Base-by-base conservation (phyloP, 2,797 vertebrate genomes). In the Helicolenus hilgendorfi region DNA sequence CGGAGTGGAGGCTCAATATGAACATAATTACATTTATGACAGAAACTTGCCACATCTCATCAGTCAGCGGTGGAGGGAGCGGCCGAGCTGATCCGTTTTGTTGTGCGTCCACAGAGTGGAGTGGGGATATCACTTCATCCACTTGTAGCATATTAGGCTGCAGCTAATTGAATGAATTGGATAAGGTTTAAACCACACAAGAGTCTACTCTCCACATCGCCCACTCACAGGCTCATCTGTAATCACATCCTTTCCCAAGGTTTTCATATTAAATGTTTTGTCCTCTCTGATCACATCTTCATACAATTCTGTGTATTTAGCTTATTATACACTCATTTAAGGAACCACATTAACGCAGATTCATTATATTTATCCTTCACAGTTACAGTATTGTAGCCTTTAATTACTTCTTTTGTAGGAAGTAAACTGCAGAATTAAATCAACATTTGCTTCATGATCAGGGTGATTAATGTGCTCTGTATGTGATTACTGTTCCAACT, bases 11-110 rank as follows among this genome's bases (percentile, higher is more conserved):
- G 64, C 84, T 90, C 84, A 81, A 72, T 95, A 87, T 90, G 69
- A 91, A 81, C 89, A 89, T 96, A 96, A 97, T 96, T 87, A 70
- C 73, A 94, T 97, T 95, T 93, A 86, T 93, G 90, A 91, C 79
- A 77, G 87, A 93, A 92, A 92, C 81, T 84, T 68, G 70, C 70
- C 94, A 86, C 89, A 72, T 91, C 93, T 91, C 87, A 94, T 95
- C 92, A 90, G 84, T 86, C 84, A 83, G 87, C 7, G 20, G 65
- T 45, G 68, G 85, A 79, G 84, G 77, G 33, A 31, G 38, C 86
- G 86, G 80, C 70, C 13, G 55, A 15, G 36, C n/a, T 90, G 79
- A 95, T 95, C 83, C 11, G 49, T 73, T 94, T 91, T 88, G 85
- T 62, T 72, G 49, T 63, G 74, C 59, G 6, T 73, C 88, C 73